Evolutionary conservation across 2,888 invertebrate genomes (phyloP).

Genomic region (Monoplex corrugatus): DNA sequence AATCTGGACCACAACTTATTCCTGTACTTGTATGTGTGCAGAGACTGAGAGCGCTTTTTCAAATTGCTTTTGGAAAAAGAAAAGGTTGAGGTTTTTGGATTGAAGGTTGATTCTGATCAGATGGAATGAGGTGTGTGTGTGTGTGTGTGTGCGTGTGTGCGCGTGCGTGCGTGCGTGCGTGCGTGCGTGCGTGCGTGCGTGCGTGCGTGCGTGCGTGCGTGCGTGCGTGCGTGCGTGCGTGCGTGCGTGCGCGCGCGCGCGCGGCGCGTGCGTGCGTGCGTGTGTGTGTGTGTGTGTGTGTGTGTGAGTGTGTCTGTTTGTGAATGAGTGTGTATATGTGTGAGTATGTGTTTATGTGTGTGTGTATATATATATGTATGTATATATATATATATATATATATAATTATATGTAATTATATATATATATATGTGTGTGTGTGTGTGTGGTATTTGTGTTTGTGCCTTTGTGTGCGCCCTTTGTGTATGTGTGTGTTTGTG

Average conservation of each 20-base stretch:
- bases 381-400: neutral
- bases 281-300: neutral
- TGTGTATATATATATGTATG: constrained; percentile 1
- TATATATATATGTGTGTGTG: neutral
- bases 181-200: constrained; percentile 3
- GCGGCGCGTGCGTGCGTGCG: neutral
- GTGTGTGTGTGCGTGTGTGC: neutral
- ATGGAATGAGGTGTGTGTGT: neutral
- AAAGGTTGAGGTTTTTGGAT: too few relatives aligned
- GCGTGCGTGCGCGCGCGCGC: neutral
- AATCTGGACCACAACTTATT: too few relatives aligned
- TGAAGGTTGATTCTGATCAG: too few relatives aligned
- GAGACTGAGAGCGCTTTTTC: too few relatives aligned
- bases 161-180: neutral
- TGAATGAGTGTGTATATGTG: constrained; percentile 6
- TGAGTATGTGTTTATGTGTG: constrained; percentile 14
- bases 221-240: neutral
- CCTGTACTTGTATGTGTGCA: too few relatives aligned
- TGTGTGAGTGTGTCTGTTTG: constrained; percentile 16
- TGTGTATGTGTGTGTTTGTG: neutral
- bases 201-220: neutral
- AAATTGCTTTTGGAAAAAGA: too few relatives aligned
- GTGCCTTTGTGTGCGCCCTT: too few relatives aligned
- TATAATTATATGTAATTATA: neutral
- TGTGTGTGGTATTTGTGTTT: neutral